phyloP scores from a whole-genome alignment of 2,888 invertebrate species.

The Drosophila anomelani region DNA sequence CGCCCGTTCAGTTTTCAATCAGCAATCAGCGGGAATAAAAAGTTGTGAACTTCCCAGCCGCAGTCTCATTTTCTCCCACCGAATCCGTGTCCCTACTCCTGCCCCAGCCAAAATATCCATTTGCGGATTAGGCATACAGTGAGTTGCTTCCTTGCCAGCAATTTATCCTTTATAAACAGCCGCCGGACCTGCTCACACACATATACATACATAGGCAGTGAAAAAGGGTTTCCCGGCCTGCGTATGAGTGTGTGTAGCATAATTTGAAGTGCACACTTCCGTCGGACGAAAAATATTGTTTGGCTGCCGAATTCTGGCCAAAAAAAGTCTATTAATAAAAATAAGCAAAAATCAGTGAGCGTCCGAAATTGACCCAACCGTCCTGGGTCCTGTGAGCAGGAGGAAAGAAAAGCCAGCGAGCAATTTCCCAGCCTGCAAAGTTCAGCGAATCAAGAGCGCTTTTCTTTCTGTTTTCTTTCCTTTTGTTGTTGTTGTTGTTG shows the following conservation, averaged over 20 bases:
- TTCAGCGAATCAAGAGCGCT: slow-evolving; percentile 65
- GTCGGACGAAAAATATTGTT: slow-evolving; percentile 61
- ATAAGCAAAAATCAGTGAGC: slow-evolving; percentile 62
- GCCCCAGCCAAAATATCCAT: slow-evolving; percentile 74
- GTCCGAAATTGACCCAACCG: slow-evolving; percentile 67
- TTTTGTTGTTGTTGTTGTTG: background rate
- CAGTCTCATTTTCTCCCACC: background rate
- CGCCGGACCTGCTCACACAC: slow-evolving; percentile 54
- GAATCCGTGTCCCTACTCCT: background rate
- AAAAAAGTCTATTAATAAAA: slow-evolving; percentile 76
- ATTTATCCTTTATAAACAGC: slow-evolving; percentile 77
- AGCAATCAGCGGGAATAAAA: slow-evolving; percentile 41
- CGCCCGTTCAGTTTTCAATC: slow-evolving; percentile 24
- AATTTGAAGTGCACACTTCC: slow-evolving; percentile 69
- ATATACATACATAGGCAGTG: slow-evolving; percentile 8
- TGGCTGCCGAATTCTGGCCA: slow-evolving; percentile 51
- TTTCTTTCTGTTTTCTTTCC: slow-evolving; percentile 5
- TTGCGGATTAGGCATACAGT: slow-evolving; percentile 74
- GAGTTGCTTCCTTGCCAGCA: slow-evolving; percentile 60
- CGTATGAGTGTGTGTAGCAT: slow-evolving; percentile 58
- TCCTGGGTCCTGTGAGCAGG: slow-evolving; percentile 30
- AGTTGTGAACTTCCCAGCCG: slow-evolving; percentile 26
- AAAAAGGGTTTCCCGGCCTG: slow-evolving; percentile 37
- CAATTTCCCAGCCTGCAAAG: slow-evolving; percentile 60
- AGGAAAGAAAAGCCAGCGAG: slow-evolving; percentile 28